phyloP scores from a whole-genome alignment of 1,140 invertebrate species.

The Dinothrombium tinctorium region DNA sequence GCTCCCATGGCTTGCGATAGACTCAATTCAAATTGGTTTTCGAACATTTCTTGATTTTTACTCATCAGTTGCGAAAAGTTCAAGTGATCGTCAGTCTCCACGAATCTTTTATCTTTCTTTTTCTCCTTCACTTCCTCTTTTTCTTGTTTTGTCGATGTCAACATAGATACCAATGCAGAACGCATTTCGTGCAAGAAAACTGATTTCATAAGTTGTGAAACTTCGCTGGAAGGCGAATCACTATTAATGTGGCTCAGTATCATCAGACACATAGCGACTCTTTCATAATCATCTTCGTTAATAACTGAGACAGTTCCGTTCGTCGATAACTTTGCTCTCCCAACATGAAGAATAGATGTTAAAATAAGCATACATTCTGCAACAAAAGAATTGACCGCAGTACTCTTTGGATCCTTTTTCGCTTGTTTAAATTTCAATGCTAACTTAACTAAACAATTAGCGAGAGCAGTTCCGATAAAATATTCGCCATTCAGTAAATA shows the following conservation, averaged over 20 bases:
- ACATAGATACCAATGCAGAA: conserved; percentile 8
- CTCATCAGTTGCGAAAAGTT: conserved; percentile 9
- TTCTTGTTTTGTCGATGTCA: conserved; percentile 5
- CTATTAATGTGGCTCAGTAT: conserved; percentile 16
- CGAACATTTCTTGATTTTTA: conserved; percentile 7
- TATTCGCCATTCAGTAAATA: conserved; percentile 86
- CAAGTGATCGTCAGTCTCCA: conserved; percentile 10
- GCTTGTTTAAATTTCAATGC: conserved; percentile 42
- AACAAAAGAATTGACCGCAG: conserved; percentile 28
- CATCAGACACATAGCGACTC: conserved; percentile 50
- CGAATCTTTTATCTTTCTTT: neutral
- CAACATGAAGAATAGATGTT: conserved; percentile 58
- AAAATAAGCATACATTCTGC: conserved; percentile 70
- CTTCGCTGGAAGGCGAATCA: neutral
- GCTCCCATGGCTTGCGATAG: conserved; percentile 63
- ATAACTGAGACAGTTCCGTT: conserved; percentile 30
- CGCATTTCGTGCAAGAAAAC: conserved; percentile 10
- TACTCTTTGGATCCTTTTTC: conserved; percentile 3
- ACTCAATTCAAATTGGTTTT: conserved; percentile 55
- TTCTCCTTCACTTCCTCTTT: conserved; percentile 8
- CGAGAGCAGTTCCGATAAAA: conserved; percentile 76
- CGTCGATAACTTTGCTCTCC: conserved; percentile 32
- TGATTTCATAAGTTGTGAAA: conserved; percentile 2
- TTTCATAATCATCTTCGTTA: conserved; percentile 82
- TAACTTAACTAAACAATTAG: conserved; percentile 72